These are phyloP conservation scores for Psilopogon haemacephalus DNA, from an alignment of 2,113 vertebrate genomes.

Conservation along the genomic window DNA sequence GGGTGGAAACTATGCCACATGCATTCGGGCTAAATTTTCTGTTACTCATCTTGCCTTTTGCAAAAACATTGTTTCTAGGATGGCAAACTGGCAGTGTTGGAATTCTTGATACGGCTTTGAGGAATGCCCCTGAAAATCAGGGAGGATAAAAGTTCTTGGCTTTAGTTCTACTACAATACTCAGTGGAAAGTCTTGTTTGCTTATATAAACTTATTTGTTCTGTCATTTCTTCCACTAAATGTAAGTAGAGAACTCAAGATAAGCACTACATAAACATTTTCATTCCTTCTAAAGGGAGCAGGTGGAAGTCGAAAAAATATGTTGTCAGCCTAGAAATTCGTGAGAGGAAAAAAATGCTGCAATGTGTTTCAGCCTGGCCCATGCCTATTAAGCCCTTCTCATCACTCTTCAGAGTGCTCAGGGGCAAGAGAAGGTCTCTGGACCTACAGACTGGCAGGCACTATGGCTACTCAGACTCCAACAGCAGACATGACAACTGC, in stretches of 20 bases:
- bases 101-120: neutral
- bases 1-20: neutral
- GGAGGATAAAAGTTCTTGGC: neutral
- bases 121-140: neutral
- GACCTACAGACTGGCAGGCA: too few species aligned
- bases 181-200: neutral
- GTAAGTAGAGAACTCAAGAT: neutral
- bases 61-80: neutral
- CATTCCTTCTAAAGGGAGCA: neutral
- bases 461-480: too few species aligned
- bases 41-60: neutral
- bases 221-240: neutral
- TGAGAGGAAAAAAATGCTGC: too few species aligned
- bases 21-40: neutral
- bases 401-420: too few species aligned
- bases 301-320: too few species aligned
- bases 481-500: too few species aligned
- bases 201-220: neutral
- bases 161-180: neutral
- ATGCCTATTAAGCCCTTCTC: too few species aligned
- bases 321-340: too few species aligned
- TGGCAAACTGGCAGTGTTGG: neutral
- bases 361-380: too few species aligned
- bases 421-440: too few species aligned
- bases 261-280: neutral